Evolutionary conservation across 1,140 invertebrate species (phyloP).

Genomic region (Megalopta genalis): DNA sequence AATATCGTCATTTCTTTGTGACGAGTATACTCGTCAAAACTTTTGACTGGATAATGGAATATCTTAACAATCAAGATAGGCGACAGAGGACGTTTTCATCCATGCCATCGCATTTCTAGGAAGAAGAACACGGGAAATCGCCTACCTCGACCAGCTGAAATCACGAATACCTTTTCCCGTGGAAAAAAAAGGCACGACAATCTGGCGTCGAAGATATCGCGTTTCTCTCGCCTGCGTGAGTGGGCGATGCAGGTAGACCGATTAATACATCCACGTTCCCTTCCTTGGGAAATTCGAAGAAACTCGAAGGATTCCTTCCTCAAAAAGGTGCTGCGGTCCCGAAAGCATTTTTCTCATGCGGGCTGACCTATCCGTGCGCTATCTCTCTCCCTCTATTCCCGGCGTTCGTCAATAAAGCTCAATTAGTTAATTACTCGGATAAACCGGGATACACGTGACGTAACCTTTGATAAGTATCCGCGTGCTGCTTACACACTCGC

Average conservation of each 20-base stretch:
- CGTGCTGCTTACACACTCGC: constrained; percentile 17
- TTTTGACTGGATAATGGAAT: too few relatives aligned
- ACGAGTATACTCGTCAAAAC: too few relatives aligned
- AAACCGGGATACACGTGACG: constrained; percentile 57
- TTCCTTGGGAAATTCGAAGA: constrained; percentile 35
- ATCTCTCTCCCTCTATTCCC: neutral
- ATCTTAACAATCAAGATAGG: too few relatives aligned
- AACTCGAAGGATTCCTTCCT: neutral
- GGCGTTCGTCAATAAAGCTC: constrained; percentile 45
- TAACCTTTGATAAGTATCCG: constrained; percentile 56
- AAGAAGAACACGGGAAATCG: constrained; percentile 3
- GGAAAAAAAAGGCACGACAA: constrained; percentile 31
- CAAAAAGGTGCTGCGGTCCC: neutral
- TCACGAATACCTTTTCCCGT: constrained; percentile 26
- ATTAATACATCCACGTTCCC: constrained; percentile 32
- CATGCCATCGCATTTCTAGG: neutral
- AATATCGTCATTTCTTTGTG: too few relatives aligned
- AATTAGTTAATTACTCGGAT: constrained; percentile 65
- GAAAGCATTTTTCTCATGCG: constrained; percentile 61
- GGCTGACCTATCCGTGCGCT: constrained; percentile 45
- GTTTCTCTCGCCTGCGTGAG: constrained; percentile 27
- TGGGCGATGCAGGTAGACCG: constrained; percentile 52
- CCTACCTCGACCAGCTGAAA: constrained; percentile 17
- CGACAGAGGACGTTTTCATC: neutral
- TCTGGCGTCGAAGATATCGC: constrained; percentile 45